Conservation (phyloP, 2,113 vertebrate species). For the Thomomys bottae region DNA sequence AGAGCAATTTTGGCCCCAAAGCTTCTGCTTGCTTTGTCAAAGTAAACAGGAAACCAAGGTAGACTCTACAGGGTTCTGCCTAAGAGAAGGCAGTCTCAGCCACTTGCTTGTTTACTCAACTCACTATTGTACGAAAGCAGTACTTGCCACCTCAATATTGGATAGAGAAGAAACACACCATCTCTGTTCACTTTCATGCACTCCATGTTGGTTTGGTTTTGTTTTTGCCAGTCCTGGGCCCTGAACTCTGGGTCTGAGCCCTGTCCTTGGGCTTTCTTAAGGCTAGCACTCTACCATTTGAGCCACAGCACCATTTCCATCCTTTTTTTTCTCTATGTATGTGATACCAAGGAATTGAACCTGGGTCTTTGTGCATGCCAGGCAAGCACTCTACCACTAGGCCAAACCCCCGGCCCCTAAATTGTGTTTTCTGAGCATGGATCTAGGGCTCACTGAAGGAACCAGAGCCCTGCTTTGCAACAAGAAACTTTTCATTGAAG, state of each 20-base stretch:
- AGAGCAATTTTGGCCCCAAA: conserved; percentile 39
- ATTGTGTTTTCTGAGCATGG: conserved; percentile 13
- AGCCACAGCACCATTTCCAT: too few relatives aligned
- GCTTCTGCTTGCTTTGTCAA: conserved; percentile 63
- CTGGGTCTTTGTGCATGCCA: too few relatives aligned
- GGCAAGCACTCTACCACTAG: too few relatives aligned
- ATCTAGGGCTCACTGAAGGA: background rate
- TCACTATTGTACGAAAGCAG: conserved; percentile 49
- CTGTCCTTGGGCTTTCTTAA: too few relatives aligned
- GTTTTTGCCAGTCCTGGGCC: too few relatives aligned
- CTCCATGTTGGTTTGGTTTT: too few relatives aligned
- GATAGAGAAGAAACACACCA: background rate
- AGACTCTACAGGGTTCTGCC: background rate
- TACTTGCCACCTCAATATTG: background rate
- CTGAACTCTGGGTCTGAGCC: too few relatives aligned
- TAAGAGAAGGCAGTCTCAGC: conserved; percentile 53
- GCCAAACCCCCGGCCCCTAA: too few relatives aligned
- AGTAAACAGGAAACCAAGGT: conserved; percentile 67
- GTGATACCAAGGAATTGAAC: too few relatives aligned
- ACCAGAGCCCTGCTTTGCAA: background rate
- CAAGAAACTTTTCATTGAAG: conserved; percentile 56
- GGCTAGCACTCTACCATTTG: too few relatives aligned
- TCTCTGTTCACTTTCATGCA: conserved; percentile 25
- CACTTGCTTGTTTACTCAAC: background rate
- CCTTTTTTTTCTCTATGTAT: too few relatives aligned